Conservation (phyloP, 2,797 vertebrate genomes). For the Squalus acanthias region DNA sequence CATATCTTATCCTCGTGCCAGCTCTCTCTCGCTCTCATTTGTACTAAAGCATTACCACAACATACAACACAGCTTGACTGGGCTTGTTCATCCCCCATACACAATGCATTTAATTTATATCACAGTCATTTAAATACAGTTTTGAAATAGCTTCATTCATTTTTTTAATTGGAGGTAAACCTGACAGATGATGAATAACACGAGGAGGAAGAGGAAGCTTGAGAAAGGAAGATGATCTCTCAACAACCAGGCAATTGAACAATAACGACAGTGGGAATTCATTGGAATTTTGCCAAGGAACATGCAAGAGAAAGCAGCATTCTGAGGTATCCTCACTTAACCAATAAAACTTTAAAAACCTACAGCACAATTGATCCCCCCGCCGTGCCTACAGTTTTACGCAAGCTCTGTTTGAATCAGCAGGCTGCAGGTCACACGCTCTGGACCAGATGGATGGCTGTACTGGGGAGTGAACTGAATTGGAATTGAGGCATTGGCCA, state of each 20-base stretch:
- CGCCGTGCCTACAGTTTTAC: neutral
- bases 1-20: neutral
- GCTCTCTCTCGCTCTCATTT: neutral
- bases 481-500: neutral
- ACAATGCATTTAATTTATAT: neutral
- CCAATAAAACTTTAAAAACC: too few relatives aligned
- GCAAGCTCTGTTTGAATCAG: neutral
- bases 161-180: too few relatives aligned
- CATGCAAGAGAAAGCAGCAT: too few relatives aligned
- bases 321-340: too few relatives aligned
- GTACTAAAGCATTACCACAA: neutral
- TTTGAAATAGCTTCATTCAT: neutral
- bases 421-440: neutral
- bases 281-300: too few relatives aligned
- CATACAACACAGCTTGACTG: neutral
- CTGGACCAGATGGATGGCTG: too few relatives aligned
- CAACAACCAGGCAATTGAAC: too few relatives aligned
- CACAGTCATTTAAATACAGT: neutral
- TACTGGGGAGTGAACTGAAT: neutral
- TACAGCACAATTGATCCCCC: neutral
- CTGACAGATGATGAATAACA: too few relatives aligned
- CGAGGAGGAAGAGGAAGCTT: too few relatives aligned
- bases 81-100: neutral
- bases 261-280: too few relatives aligned
- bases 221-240: too few relatives aligned